phyloP scores from a whole-genome alignment of 2,113 vertebrate genomes.

The Chrysemys picta region DNA sequence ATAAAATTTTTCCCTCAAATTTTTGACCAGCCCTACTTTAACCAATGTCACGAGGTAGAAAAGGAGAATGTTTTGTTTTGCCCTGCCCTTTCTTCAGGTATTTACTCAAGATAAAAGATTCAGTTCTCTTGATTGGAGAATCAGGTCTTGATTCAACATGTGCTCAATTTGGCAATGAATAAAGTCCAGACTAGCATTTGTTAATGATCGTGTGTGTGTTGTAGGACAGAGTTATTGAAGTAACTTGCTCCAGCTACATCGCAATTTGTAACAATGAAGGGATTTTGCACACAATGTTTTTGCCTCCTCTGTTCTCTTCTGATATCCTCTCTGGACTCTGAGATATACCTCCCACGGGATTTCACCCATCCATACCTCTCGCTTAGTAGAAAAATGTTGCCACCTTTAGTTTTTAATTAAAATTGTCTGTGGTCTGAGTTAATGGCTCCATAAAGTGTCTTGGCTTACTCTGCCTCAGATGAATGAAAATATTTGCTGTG shows the following conservation, averaged over 20 bases:
- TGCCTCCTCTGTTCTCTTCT: not conserved
- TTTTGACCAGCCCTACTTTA: not conserved
- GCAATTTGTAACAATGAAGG: not conserved
- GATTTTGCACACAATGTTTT: not conserved
- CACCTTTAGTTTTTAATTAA: slow-evolving; percentile 72
- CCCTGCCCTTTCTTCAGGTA: rapidly evolving
- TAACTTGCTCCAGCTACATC: not conserved
- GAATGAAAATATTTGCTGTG: slow-evolving; percentile 77
- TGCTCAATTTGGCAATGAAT: not conserved
- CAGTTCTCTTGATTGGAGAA: rapidly evolving
- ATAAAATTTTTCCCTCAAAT: rapidly evolving
- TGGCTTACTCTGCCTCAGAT: slow-evolving; percentile 64
- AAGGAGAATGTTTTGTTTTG: not conserved
- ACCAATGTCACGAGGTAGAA: not conserved
- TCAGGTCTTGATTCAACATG: rapidly evolving
- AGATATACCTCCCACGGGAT: rapidly evolving
- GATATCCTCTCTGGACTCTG: not conserved
- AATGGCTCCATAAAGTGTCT: slow-evolving; percentile 62
- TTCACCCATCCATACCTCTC: not conserved
- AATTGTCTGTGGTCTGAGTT: slow-evolving; percentile 53
- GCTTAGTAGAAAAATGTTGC: not conserved
- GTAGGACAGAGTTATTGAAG: not conserved
- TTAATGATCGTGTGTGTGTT: rapidly evolving
- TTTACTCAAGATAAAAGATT: not conserved
- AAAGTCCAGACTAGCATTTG: not conserved